Evolutionary conservation across 2,888 invertebrate genomes (phyloP).

Genomic region (Diaprepes abbreviatus): DNA sequence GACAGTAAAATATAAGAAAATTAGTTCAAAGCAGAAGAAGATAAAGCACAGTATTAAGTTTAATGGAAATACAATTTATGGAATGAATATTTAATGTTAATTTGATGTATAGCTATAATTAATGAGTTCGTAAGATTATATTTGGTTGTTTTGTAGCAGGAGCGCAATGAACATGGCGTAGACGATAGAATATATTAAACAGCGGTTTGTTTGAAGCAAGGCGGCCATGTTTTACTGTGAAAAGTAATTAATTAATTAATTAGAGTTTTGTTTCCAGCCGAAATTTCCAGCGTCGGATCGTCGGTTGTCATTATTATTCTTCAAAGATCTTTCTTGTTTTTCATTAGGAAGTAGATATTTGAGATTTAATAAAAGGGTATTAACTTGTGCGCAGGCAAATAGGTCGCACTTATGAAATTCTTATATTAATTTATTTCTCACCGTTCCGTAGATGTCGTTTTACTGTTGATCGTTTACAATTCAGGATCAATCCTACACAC

Average conservation of each 20-base stretch:
- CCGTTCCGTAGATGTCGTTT: too few species aligned
- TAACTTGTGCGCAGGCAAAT: constrained; percentile 5
- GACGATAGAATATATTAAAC: constrained; percentile 14
- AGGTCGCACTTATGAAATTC: too few species aligned
- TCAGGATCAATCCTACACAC: too few species aligned
- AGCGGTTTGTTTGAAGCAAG: constrained; percentile 5
- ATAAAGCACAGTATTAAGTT: constrained; percentile 17
- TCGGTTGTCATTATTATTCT: neutral
- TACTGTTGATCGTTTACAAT: too few species aligned
- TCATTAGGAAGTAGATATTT: neutral
- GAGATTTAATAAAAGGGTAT: neutral
- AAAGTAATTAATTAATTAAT: constrained; percentile 30
- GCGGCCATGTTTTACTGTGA: constrained; percentile 30
- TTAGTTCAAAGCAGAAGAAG: constrained; percentile 1
- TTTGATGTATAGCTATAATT: constrained; percentile 30
- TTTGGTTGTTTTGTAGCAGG: constrained; percentile 30
- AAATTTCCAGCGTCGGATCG: neutral
- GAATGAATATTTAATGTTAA: constrained; percentile 23
- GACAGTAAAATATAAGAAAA: constrained; percentile 1
- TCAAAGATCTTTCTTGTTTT: constrained; percentile 1
- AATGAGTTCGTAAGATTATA: constrained; percentile 22
- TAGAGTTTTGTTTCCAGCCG: constrained; percentile 16
- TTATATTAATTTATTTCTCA: too few species aligned
- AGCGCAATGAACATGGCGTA: constrained; percentile 19
- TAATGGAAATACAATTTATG: constrained; percentile 21